Evolutionary conservation across 2,888 invertebrate genomes (phyloP).

Genomic region (Dromius quadrimaculatus): DNA sequence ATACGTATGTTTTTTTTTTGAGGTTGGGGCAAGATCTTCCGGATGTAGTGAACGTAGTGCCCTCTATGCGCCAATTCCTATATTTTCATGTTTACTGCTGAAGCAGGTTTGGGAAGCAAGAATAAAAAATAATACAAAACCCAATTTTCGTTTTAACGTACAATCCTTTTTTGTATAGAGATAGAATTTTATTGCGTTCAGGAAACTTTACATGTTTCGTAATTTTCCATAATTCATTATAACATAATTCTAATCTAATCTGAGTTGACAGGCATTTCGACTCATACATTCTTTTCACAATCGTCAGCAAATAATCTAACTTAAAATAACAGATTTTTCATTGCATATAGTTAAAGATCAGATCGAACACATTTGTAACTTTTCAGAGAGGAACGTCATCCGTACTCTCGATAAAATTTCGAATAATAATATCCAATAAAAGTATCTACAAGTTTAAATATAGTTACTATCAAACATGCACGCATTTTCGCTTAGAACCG

Average conservation of each 20-base stretch:
- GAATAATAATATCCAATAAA: conserved; percentile 62
- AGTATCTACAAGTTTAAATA: conserved; percentile 62
- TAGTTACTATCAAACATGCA: conserved; percentile 61
- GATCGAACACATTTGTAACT: conserved; percentile 53
- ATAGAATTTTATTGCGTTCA: conserved; percentile 70
- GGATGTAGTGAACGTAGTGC: too few species aligned
- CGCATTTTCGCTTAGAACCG: conserved; percentile 57
- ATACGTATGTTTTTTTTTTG: too few species aligned
- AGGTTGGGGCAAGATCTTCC: too few species aligned
- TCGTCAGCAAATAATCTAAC: conserved; percentile 60
- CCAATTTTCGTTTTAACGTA: conserved; percentile 42
- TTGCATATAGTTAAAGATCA: conserved; percentile 49
- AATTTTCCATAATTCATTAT: conserved; percentile 64
- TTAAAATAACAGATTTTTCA: conserved; percentile 57
- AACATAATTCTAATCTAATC: conserved; percentile 64
- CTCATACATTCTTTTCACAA: conserved; percentile 57
- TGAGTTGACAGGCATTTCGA: conserved; percentile 55
- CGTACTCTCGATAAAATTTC: conserved; percentile 66
- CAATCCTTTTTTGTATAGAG: conserved; percentile 57
- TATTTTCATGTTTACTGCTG: too few species aligned
- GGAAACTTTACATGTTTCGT: conserved; percentile 69
- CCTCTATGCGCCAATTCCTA: too few species aligned
- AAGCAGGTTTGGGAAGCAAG: too few species aligned
- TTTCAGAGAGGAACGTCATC: conserved; percentile 66
- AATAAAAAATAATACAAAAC: neutral